Percentiles rank a stretch among this genome's conserved stretches.
These are phyloP conservation scores for Pristionchus japonicus DNA, from an alignment of 2,888 invertebrate species.

Conservation along the genomic window DNA sequence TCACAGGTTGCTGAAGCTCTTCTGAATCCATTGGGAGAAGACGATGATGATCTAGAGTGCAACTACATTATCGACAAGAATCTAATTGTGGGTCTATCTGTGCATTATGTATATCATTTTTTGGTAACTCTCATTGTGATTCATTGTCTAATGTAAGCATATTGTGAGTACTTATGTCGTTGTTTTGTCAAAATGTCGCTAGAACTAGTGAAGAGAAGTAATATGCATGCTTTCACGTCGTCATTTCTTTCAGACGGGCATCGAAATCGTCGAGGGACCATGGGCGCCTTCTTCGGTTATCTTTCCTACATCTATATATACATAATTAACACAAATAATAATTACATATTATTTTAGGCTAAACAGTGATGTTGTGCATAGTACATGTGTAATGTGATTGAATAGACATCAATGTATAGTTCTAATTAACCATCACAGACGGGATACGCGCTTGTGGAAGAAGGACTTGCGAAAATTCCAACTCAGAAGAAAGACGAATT, in stretches of 20 bases:
- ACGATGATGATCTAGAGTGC: conserved; percentile 65
- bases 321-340: neutral
- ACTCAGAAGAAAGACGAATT: conserved; percentile 64
- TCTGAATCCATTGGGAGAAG: conserved; percentile 70
- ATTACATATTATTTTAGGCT: neutral
- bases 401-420: neutral
- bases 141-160: too few relatives aligned
- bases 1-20: conserved; percentile 69
- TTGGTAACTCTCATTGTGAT: too few relatives aligned
- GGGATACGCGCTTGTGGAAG: conserved; percentile 64
- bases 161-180: neutral
- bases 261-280: conserved; percentile 45
- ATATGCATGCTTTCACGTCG: conserved; percentile 11
- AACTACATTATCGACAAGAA: conserved; percentile 73
- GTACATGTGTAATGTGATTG: too few relatives aligned
- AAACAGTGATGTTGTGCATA: neutral
- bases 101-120: too few relatives aligned
- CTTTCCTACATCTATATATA: neutral
- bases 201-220: neutral
- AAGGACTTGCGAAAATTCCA: conserved; percentile 61
- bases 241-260: conserved; percentile 40
- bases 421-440: conserved; percentile 51
- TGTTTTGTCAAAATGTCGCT: neutral
- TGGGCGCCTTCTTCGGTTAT: conserved; percentile 9
- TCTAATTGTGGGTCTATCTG: conserved; percentile 58